Conservation (phyloP, 2,797 vertebrate species). For the Intellagama lesueurii region DNA sequence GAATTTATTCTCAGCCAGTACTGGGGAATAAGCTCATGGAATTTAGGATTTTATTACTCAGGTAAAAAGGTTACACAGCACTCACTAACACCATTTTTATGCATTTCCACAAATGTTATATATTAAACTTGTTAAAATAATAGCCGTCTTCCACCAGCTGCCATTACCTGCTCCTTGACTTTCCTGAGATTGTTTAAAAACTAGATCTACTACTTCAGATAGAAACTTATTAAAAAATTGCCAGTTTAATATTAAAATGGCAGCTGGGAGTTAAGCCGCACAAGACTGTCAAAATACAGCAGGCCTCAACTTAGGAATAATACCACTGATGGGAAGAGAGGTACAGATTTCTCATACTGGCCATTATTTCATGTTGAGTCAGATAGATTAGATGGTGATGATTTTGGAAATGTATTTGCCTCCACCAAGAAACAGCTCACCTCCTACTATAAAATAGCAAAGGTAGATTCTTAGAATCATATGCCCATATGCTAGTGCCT, state of each 20-base stretch:
- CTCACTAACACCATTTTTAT: slow-evolving; percentile 49
- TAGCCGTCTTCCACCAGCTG: not conserved
- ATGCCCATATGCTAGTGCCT: not conserved
- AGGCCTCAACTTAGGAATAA: not conserved
- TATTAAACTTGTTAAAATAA: slow-evolving; percentile 56
- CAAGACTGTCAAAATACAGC: slow-evolving; percentile 30
- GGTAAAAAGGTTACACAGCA: slow-evolving; percentile 40
- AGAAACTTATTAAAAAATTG: slow-evolving; percentile 6
- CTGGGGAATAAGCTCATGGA: slow-evolving; percentile 39
- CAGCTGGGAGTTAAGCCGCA: slow-evolving; percentile 38
- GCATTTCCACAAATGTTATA: slow-evolving; percentile 46
- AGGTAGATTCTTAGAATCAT: slow-evolving; percentile 18
- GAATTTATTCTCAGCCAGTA: slow-evolving; percentile 29
- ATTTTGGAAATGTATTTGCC: not conserved
- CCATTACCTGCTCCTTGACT: slow-evolving; percentile 17
- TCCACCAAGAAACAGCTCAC: slow-evolving; percentile 30
- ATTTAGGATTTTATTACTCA: slow-evolving; percentile 41
- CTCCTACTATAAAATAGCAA: slow-evolving; percentile 29
- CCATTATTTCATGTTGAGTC: slow-evolving; percentile 45
- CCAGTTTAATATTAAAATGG: slow-evolving; percentile 45
- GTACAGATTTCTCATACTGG: slow-evolving; percentile 19
- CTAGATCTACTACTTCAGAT: not conserved
- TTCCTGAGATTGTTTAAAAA: slow-evolving; percentile 22
- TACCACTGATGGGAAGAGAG: not conserved
- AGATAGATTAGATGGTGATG: slow-evolving; percentile 36